Evolutionary conservation across 2,113 vertebrate species (phyloP), one percentile per base, ranked within the genome.

Genomic region (Dendropsophus ebraccatus): DNA sequence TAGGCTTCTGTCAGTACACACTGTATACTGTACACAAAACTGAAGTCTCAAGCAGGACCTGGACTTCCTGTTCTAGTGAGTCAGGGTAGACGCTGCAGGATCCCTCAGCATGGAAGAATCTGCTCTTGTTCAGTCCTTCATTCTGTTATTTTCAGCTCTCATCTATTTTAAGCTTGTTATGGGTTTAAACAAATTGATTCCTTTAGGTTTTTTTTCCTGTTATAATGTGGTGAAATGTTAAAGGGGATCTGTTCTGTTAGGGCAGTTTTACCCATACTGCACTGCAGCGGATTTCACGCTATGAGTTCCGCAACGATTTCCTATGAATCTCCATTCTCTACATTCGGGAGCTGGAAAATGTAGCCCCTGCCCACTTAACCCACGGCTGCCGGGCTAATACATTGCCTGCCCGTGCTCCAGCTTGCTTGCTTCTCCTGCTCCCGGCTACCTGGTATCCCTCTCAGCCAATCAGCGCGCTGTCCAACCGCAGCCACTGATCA

Each of bases 21-120:
- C 54, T 80, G 77, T 83, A 83, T 50, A 83, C 67, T 25, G 65
- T 72, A 83, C 49, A 83, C 79, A 81, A 81, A 60, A 23, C 56
- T 6, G 5, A 58, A 30, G 47, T 73, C 37, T 74, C 11, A 7
- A 50, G 75, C 60, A 65, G 62, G 62, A 70, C 45, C 30, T 82
- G 80, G 28, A 83, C 32, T 73, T 83, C 67, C 67, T 83, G 81
- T 73, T 83, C 81, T 49, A 73, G 45, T 47, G n/a, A 82, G 23
- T 80, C 56, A 80, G 35, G 49, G 47, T 19, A 79, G 50, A 77
- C 11, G 30, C 54, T 16, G 28, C 6, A n/a, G 5, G 4, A 45
- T 17, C n/a, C 54, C 32, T n/a, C 30, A 5, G 77, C 32, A 60
- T 13, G 11, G 12, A 41, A 60, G 54, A 10, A 60, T 4, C 14